These are phyloP conservation scores for Stigmatopora nigra DNA, from an alignment of 2,113 vertebrate species.

Conservation along the genomic window DNA sequence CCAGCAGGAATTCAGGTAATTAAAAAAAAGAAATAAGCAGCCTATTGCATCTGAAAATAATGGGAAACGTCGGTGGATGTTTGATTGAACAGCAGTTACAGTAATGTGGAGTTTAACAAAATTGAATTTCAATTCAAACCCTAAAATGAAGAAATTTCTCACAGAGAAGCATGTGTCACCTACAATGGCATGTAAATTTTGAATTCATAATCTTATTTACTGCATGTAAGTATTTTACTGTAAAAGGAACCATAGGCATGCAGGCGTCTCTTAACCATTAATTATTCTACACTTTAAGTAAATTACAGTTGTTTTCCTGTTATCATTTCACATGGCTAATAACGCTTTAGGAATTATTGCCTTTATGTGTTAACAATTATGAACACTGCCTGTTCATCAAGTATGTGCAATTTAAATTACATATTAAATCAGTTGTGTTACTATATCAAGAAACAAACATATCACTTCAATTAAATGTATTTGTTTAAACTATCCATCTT, in stretches of 20 bases:
- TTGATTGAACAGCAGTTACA: neutral
- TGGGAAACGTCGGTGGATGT: neutral
- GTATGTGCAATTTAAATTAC: neutral
- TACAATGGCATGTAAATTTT: neutral
- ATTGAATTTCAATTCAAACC: neutral
- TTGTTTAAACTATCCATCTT: neutral
- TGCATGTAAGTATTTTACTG: constrained; percentile 20
- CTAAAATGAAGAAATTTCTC: neutral
- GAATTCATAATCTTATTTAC: constrained; percentile 6
- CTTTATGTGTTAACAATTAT: constrained; percentile 24
- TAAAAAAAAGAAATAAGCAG: neutral
- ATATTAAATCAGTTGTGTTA: neutral
- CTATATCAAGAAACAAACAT: neutral
- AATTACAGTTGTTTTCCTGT: constrained; percentile 2
- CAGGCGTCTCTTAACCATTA: constrained; percentile 12
- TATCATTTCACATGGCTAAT: neutral
- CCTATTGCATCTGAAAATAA: neutral
- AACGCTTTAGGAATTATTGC: constrained; percentile 15
- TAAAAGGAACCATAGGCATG: constrained; percentile 12
- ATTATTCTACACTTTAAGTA: neutral
- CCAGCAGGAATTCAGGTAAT: neutral
- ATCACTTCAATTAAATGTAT: neutral
- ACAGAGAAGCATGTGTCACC: neutral
- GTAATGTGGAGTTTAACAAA: neutral
- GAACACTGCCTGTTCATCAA: neutral